phyloP scores from a whole-genome alignment of 1,140 invertebrate species.

The Pteromalus puparum region DNA sequence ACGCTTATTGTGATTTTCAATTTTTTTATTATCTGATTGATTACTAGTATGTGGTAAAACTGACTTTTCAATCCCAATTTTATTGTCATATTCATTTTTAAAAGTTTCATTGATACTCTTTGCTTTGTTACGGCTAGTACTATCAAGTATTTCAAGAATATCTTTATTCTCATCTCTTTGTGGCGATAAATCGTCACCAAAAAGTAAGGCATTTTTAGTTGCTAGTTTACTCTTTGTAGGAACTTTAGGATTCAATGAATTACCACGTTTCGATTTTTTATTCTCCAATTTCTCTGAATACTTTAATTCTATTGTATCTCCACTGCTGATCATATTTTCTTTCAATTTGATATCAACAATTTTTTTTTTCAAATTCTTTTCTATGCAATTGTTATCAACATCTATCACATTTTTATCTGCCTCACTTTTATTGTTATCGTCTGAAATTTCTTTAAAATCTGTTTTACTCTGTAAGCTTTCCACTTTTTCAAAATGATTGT shows the following conservation, averaged over 20 bases:
- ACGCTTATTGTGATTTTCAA: conserved; percentile 44
- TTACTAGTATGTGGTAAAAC: neutral
- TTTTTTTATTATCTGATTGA: conserved; percentile 4
- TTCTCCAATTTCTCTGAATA: neutral
- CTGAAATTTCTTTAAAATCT: neutral
- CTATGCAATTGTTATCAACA: neutral
- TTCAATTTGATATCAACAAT: neutral
- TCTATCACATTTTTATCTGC: neutral
- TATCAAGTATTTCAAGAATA: neutral
- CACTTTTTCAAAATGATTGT: neutral
- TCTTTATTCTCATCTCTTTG: neutral
- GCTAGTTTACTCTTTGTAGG: conserved; percentile 31
- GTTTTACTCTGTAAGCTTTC: neutral
- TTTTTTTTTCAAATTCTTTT: neutral
- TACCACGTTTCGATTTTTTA: neutral
- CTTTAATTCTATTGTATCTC: neutral
- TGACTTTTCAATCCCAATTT: neutral
- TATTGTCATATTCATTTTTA: conserved; percentile 42
- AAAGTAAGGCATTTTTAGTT: conserved; percentile 28
- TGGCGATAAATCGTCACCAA: conserved; percentile 32
- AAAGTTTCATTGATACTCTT: conserved; percentile 11
- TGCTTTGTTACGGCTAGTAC: conserved; percentile 4
- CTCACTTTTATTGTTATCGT: neutral
- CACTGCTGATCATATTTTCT: neutral
- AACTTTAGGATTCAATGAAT: conserved; percentile 8